Conservation (phyloP, 2,797 vertebrate species). For the Mionectes olivaceus region DNA sequence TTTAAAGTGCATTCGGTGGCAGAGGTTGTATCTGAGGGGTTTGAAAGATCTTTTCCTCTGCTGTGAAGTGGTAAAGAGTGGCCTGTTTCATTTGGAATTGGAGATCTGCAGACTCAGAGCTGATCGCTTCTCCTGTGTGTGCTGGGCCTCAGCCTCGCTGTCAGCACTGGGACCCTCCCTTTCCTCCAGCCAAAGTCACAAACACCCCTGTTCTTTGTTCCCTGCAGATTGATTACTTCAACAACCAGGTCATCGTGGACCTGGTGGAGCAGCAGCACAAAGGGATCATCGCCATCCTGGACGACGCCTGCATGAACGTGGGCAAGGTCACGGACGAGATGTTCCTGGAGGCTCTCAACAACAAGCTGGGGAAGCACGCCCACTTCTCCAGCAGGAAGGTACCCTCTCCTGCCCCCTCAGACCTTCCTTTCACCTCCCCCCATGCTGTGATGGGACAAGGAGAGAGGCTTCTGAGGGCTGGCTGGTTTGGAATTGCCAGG, state of each 20-base stretch:
- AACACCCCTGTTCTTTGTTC: not conserved
- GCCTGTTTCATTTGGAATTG: not conserved
- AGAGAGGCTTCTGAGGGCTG: not conserved
- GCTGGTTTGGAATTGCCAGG: accelerated
- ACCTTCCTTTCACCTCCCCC: not conserved
- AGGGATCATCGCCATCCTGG: slow-evolving; percentile 94
- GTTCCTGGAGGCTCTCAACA: slow-evolving; percentile 95
- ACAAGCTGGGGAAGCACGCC: slow-evolving; percentile 90
- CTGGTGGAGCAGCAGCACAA: slow-evolving; percentile 98
- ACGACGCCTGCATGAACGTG: slow-evolving; percentile 98
- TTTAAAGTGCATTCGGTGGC: not conserved
- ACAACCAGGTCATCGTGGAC: slow-evolving; percentile 98
- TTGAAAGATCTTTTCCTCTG: not conserved
- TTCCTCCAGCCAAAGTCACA: not conserved
- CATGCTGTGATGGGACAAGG: not conserved
- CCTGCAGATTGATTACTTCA: slow-evolving; percentile 95
- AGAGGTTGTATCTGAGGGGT: not conserved
- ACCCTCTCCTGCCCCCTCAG: accelerated
- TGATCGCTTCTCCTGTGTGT: not conserved
- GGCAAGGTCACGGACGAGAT: slow-evolving; percentile 96
- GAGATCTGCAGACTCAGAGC: not conserved
- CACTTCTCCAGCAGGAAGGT: slow-evolving; percentile 99
- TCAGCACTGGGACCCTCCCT: not conserved
- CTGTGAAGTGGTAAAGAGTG: not conserved
- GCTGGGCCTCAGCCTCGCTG: accelerated